Conservation (phyloP, 1,140 invertebrate species). For the Melipona quadrifasciata region DNA sequence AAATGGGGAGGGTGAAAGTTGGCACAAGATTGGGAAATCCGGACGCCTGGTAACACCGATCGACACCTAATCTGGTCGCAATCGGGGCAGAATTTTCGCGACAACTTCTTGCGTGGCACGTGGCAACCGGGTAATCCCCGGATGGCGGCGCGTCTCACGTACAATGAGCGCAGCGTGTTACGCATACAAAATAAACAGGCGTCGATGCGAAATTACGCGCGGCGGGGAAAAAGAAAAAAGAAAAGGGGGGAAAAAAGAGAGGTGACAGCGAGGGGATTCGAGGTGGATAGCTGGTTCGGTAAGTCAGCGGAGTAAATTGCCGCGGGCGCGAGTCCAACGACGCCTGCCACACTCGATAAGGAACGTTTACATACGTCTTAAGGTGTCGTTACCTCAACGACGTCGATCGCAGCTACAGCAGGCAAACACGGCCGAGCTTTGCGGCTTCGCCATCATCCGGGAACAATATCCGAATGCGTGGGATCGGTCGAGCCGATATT, state of each 20-base stretch:
- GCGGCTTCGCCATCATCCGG: not conserved
- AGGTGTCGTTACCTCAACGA: conserved; percentile 61
- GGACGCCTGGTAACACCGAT: not conserved
- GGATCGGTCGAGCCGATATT: not conserved
- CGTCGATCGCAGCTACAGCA: conserved; percentile 54
- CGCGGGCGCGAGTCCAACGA: conserved; percentile 47
- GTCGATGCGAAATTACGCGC: conserved; percentile 35
- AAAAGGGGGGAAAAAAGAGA: too few relatives aligned
- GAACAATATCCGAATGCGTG: conserved; percentile 17
- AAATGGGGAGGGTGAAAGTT: not conserved
- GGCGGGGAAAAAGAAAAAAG: too few relatives aligned
- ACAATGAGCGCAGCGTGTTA: conserved; percentile 62
- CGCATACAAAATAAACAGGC: conserved; percentile 57
- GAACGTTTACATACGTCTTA: conserved; percentile 68
- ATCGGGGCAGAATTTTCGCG: conserved; percentile 40
- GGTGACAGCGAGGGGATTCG: not conserved
- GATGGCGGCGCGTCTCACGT: conserved; percentile 67
- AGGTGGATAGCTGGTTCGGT: not conserved
- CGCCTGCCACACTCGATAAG: conserved; percentile 63
- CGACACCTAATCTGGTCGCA: conserved; percentile 45
- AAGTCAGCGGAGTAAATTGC: conserved; percentile 57
- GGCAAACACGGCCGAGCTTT: conserved; percentile 25
- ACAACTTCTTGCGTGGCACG: conserved; percentile 15
- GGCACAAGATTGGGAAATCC: not conserved
- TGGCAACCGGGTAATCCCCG: conserved; percentile 68